Conservation (phyloP, 2,797 vertebrate genomes). For the Poliocrania exsul region DNA sequence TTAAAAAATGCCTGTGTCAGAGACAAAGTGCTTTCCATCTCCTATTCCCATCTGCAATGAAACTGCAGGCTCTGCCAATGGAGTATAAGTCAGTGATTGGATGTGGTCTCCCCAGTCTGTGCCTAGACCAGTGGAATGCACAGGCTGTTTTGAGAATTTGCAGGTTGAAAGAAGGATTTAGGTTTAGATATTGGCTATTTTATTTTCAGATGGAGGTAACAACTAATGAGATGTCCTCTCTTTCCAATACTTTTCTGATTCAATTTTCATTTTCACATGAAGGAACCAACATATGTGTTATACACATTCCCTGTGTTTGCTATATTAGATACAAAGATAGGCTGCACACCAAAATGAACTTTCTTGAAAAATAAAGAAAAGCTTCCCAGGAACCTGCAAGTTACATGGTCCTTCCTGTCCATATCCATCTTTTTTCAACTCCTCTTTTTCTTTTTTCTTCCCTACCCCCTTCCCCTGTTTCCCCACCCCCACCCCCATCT, state of each 20-base stretch:
- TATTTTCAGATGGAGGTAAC: neutral
- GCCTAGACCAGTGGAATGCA: constrained; percentile 1
- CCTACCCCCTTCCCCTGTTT: rapidly evolving
- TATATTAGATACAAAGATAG: neutral
- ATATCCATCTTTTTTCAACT: neutral
- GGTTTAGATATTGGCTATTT: neutral
- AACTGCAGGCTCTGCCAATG: neutral
- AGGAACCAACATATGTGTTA: rapidly evolving
- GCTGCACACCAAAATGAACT: neutral
- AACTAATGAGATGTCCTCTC: neutral
- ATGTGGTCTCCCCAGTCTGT: neutral
- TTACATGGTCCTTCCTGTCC: neutral
- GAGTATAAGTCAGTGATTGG: neutral
- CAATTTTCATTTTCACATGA: neutral
- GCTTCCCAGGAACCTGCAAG: neutral
- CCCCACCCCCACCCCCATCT: rapidly evolving
- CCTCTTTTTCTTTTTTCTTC: neutral
- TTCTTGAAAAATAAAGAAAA: neutral
- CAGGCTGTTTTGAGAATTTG: neutral
- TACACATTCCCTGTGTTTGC: neutral
- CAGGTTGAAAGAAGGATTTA: neutral
- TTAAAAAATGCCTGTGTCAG: constrained; percentile 16
- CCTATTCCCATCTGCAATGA: neutral
- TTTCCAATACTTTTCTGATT: neutral
- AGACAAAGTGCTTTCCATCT: constrained; percentile 12